These are phyloP conservation scores for Cyclophora albipunctata DNA, from an alignment of 2,888 invertebrate genomes.

Conservation along the genomic window DNA sequence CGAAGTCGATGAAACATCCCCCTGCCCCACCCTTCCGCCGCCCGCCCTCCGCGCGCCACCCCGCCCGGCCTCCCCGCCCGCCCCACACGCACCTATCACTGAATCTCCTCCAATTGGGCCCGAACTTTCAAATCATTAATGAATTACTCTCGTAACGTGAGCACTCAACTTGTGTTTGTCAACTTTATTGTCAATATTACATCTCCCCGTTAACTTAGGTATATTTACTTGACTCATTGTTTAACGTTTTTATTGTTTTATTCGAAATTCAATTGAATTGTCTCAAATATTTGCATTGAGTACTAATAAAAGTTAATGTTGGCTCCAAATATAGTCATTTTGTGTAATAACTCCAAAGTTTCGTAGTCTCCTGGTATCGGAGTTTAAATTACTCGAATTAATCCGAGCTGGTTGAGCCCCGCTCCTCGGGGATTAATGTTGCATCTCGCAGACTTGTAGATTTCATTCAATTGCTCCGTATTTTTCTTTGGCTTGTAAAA, in stretches of 20 bases:
- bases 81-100: conserved; percentile 17
- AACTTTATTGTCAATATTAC: not conserved
- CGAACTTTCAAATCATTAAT: conserved; percentile 17
- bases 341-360: conserved; percentile 44
- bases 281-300: too few species aligned
- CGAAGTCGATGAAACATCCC: conserved; percentile 62
- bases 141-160: conserved; percentile 11
- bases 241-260: too few species aligned
- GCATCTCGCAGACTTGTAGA: conserved; percentile 23
- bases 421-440: conserved; percentile 41
- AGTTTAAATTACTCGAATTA: conserved; percentile 67
- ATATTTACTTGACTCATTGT: too few species aligned
- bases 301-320: too few species aligned
- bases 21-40: conserved; percentile 42
- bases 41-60: conserved; percentile 43
- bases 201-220: too few species aligned
- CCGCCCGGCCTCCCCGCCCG: conserved; percentile 33
- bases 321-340: conserved; percentile 5
- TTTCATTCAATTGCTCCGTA: conserved; percentile 25
- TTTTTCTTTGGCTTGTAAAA: conserved; percentile 16
- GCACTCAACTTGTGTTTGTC: conserved; percentile 5
- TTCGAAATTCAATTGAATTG: too few species aligned
- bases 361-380: conserved; percentile 59
- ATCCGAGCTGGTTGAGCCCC: conserved; percentile 44
- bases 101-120: conserved; percentile 15